Conservation (phyloP, 2,113 vertebrate species). For the western clawed frog (Xenopus tropicalis) region DNA sequence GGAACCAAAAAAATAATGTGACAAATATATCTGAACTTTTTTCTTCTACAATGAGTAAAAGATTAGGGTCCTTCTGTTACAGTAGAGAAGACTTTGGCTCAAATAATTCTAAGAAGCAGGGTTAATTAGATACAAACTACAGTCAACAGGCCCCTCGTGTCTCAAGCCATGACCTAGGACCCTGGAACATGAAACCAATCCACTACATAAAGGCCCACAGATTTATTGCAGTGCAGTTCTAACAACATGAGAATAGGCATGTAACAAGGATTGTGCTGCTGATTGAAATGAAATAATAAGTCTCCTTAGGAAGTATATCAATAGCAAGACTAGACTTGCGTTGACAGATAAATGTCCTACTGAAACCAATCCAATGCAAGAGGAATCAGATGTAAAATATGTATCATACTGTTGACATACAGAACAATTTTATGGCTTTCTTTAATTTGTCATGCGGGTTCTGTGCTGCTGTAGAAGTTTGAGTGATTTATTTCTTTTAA, state of each 20-base stretch:
- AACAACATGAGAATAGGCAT: slow-evolving; percentile 37
- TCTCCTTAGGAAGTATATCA: slow-evolving; percentile 33
- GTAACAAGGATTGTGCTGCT: slow-evolving; percentile 40
- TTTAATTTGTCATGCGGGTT: neutral
- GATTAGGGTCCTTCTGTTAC: too few species aligned
- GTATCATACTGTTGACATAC: neutral
- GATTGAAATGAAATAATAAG: slow-evolving; percentile 32
- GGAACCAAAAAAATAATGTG: too few species aligned
- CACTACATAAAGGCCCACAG: slow-evolving; percentile 22
- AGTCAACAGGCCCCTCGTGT: neutral
- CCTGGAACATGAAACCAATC: slow-evolving; percentile 21
- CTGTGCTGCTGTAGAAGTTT: neutral
- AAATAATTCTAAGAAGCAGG: neutral
- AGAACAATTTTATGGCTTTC: neutral
- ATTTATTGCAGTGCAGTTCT: slow-evolving; percentile 33
- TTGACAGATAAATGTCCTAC: slow-evolving; percentile 22
- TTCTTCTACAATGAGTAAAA: too few species aligned
- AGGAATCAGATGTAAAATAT: neutral
- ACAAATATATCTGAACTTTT: too few species aligned
- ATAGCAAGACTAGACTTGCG: slow-evolving; percentile 8
- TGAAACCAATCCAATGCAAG: slow-evolving; percentile 13
- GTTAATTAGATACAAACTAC: neutral
- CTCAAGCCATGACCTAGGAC: slow-evolving; percentile 25
- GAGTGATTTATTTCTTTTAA: neutral
- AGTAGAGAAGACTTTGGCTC: too few species aligned